Conservation (phyloP, 2,888 invertebrate species). For the Panzeria rudis region DNA sequence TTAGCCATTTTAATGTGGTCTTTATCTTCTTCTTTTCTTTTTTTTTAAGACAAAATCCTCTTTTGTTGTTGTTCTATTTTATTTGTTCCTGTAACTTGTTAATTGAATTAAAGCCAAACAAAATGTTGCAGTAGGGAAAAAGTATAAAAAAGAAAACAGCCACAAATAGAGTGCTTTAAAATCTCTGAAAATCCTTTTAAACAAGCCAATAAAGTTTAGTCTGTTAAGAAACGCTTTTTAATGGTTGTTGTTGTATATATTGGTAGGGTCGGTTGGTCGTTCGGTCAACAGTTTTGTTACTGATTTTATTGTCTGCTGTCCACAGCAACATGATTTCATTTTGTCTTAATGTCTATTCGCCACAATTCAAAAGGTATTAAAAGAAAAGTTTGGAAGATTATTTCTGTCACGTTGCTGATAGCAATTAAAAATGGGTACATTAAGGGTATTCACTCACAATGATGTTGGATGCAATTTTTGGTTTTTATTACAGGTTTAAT, state of each 20-base stretch:
- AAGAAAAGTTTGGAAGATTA: constrained; percentile 1
- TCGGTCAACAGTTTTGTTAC: constrained; percentile 16
- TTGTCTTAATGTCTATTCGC: constrained; percentile 24
- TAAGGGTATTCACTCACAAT: not conserved
- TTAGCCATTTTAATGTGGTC: constrained; percentile 17
- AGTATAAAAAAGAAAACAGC: not conserved
- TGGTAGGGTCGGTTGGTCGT: constrained; percentile 2
- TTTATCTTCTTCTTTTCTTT: not conserved
- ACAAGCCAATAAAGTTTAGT: constrained; percentile 32
- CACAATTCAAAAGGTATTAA: constrained; percentile 27
- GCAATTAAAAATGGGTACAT: constrained; percentile 4
- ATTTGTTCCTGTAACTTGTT: constrained; percentile 60
- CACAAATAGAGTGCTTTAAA: constrained; percentile 2
- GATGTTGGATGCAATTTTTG: not conserved
- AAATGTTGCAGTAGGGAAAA: constrained; percentile 7
- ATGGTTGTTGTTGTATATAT: not conserved
- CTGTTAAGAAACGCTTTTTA: constrained; percentile 4
- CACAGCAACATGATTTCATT: constrained; percentile 35
- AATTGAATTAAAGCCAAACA: constrained; percentile 65
- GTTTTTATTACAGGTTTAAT: no score
- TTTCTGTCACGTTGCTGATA: constrained; percentile 4
- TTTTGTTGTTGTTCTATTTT: constrained; percentile 24
- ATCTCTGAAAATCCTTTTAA: not conserved
- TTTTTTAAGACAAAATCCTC: constrained; percentile 49
- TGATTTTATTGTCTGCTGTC: constrained; percentile 43